Conservation (phyloP, 2,797 vertebrate genomes). For the Denticeps clupeoides region DNA sequence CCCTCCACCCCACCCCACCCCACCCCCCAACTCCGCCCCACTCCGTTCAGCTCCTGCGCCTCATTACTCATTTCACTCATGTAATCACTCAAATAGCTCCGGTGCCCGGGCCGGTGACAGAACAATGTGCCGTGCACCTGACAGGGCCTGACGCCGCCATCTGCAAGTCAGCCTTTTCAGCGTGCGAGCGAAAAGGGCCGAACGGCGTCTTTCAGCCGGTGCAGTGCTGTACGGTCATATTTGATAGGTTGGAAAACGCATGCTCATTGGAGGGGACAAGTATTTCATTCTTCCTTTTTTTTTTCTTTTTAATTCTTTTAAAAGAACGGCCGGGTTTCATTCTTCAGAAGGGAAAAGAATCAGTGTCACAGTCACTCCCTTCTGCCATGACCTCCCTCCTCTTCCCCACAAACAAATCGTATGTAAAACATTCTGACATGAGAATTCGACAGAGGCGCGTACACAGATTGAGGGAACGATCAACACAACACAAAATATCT, state of each 20-base stretch:
- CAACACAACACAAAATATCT: constrained; percentile 3
- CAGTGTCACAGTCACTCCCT: constrained; percentile 38
- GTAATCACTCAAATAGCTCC: background rate
- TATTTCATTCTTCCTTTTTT: too few relatives aligned
- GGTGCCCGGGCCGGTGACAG: background rate
- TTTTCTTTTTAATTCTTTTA: too few relatives aligned
- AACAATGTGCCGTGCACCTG: background rate
- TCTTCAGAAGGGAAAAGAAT: too few relatives aligned
- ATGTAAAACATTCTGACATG: constrained; percentile 61
- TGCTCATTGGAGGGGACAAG: too few relatives aligned
- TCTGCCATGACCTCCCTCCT: constrained; percentile 36
- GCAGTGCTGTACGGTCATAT: too few relatives aligned
- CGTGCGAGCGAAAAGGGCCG: too few relatives aligned
- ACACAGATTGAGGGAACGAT: constrained; percentile 44
- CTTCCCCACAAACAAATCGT: constrained; percentile 65
- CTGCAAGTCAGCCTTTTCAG: too few relatives aligned
- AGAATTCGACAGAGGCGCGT: constrained; percentile 46
- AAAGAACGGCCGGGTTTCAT: too few relatives aligned
- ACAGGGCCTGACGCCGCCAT: background rate
- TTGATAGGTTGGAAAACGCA: too few relatives aligned
- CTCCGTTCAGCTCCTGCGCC: constrained; percentile 18
- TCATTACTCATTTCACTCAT: constrained; percentile 22
- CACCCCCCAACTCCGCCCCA: background rate
- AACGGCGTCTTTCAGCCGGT: too few relatives aligned
- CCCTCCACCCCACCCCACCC: background rate